A percentile compares a stretch with the other conserved stretches of the same genome.
phyloP scores from a whole-genome alignment of 1,140 invertebrate species.

The Leptinotarsa undecemlineata region DNA sequence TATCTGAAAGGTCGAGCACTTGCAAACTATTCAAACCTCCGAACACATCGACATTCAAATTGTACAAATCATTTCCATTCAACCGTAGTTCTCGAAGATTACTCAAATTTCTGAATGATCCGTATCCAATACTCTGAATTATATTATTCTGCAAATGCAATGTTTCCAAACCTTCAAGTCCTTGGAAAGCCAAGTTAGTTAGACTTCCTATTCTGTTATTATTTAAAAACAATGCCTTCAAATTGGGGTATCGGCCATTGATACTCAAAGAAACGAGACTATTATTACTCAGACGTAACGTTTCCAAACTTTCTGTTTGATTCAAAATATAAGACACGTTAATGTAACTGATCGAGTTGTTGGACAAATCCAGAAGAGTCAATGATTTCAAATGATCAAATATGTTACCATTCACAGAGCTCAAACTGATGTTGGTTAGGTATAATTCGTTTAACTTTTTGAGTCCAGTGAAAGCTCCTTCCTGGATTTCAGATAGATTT shows the following conservation, averaged over 20 bases:
- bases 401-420: not conserved
- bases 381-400: not conserved
- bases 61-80: not conserved
- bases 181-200: not conserved
- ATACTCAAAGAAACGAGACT: not conserved
- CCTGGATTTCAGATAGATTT: not conserved
- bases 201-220: not conserved
- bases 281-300: not conserved
- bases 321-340: not conserved
- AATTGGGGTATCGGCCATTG: not conserved
- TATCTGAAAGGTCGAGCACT: not conserved
- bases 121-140: not conserved
- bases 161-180: not conserved
- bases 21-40: not conserved
- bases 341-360: not conserved
- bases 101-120: not conserved
- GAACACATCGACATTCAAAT: not conserved
- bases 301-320: not conserved
- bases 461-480: not conserved
- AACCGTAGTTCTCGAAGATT: not conserved
- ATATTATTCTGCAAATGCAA: constrained; percentile 11
- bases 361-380: not conserved
- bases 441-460: not conserved
- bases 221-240: not conserved
- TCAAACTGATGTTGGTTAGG: not conserved